These are phyloP conservation scores for Plectrocnemia conspersa DNA, from an alignment of 1,140 invertebrate genomes.

Conservation along the genomic window DNA sequence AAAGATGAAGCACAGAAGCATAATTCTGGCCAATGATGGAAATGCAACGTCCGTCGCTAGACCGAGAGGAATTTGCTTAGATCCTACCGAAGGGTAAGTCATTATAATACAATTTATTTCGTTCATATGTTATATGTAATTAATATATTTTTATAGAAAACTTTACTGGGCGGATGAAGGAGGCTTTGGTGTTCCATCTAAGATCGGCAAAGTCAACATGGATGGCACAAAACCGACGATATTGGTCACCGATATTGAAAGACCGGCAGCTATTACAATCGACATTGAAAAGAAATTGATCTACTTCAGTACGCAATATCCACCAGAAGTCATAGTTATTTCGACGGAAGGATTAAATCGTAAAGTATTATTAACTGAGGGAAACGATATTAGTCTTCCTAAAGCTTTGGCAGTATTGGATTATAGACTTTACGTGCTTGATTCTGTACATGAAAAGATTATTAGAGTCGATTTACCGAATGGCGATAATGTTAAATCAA, in stretches of 20 bases:
- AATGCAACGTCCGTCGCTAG: conserved; percentile 79
- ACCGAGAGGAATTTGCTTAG: conserved; percentile 82
- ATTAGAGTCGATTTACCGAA: conserved; percentile 80
- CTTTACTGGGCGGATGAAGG: conserved; percentile 96
- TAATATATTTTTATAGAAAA: conserved; percentile 53
- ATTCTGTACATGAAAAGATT: conserved; percentile 86
- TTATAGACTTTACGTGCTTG: conserved; percentile 80
- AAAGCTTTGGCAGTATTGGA: conserved; percentile 81
- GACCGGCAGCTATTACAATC: conserved; percentile 78
- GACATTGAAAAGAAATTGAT: conserved; percentile 79
- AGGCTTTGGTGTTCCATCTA: conserved; percentile 81
- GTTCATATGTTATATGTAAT: conserved; percentile 20
- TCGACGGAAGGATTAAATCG: conserved; percentile 70
- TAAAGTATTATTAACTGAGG: conserved; percentile 63
- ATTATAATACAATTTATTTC: conserved; percentile 21
- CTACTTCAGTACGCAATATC: conserved; percentile 80
- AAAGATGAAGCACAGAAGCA: conserved; percentile 75
- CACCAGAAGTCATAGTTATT: conserved; percentile 68
- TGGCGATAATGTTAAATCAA: conserved; percentile 68
- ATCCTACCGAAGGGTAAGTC: conserved; percentile 84
- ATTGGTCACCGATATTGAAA: conserved; percentile 60
- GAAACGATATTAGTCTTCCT: conserved; percentile 68
- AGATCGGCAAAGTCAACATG: conserved; percentile 91
- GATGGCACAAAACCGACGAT: conserved; percentile 78
- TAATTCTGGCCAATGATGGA: conserved; percentile 88